phyloP scores from a whole-genome alignment of 2,797 vertebrate species.

The Ctenopoma multispine region DNA sequence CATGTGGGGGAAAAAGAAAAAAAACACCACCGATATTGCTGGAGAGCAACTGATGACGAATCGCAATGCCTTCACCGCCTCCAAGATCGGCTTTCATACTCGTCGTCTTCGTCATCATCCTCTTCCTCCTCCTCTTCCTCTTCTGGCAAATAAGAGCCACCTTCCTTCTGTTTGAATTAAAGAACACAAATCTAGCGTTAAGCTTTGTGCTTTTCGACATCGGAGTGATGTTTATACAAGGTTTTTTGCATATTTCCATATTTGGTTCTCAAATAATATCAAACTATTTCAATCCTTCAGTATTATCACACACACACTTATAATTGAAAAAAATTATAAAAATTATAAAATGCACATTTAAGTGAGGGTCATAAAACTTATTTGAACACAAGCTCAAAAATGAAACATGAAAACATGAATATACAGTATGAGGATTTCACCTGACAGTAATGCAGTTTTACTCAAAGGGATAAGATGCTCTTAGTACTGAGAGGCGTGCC shows the following conservation, averaged over 20 bases:
- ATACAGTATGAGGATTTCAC: constrained; percentile 58
- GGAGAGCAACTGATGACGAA: constrained; percentile 17
- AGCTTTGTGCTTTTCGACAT: not conserved
- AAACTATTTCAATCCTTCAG: too few species aligned
- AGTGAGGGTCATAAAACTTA: not conserved
- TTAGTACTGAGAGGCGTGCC: constrained; percentile 61
- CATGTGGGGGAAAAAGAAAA: constrained; percentile 23
- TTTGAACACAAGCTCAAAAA: constrained; percentile 6
- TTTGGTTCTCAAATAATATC: too few species aligned
- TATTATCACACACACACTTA: too few species aligned
- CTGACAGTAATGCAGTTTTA: constrained; percentile 66
- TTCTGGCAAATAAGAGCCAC: constrained; percentile 90
- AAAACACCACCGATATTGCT: constrained; percentile 40
- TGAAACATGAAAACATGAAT: constrained; percentile 14
- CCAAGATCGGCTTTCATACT: constrained; percentile 97
- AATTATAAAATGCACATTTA: too few species aligned
- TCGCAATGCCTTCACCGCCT: constrained; percentile 88
- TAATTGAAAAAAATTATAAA: too few species aligned
- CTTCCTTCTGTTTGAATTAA: constrained; percentile 86
- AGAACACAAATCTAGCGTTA: not conserved
- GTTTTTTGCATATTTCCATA: too few species aligned
- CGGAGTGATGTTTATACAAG: not conserved
- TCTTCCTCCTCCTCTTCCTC: constrained; percentile 96
- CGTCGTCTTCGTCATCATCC: constrained; percentile 90
- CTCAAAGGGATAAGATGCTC: constrained; percentile 63